Conservation (phyloP, 2,888 invertebrate species). For the Creontiades dilutus region DNA sequence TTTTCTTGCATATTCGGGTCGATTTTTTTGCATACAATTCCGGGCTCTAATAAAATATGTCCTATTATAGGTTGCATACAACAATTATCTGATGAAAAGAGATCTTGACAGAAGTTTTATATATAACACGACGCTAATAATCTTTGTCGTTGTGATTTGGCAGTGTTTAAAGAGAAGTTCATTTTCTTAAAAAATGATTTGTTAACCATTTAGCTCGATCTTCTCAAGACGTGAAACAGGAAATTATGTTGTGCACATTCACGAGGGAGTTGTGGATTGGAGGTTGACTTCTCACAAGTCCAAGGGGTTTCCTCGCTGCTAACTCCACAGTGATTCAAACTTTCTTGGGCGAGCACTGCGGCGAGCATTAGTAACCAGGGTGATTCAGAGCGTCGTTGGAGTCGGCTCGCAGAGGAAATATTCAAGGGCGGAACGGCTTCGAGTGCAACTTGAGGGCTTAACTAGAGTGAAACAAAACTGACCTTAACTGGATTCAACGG, state of each 20-base stretch:
- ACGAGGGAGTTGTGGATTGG: slow-evolving; percentile 21
- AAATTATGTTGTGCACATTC: slow-evolving; percentile 1
- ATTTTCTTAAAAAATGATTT: too few species aligned
- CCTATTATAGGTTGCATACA: too few species aligned
- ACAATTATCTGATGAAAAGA: too few species aligned
- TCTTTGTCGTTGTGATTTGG: too few species aligned
- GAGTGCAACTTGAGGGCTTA: slow-evolving; percentile 27
- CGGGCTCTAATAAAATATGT: too few species aligned
- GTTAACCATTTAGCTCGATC: too few species aligned
- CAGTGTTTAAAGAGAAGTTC: too few species aligned
- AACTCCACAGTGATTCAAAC: slow-evolving; percentile 30
- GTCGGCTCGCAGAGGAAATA: slow-evolving; percentile 17
- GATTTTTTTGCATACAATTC: too few species aligned
- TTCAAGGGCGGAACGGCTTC: slow-evolving; percentile 31
- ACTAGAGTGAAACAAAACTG: slow-evolving; percentile 39
- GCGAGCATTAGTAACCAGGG: not conserved
- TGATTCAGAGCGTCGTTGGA: slow-evolving; percentile 10
- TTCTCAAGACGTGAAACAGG: not conserved
- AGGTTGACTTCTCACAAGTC: slow-evolving; percentile 9
- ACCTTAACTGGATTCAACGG: slow-evolving; percentile 38
- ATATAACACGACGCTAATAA: too few species aligned
- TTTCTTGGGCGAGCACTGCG: slow-evolving; percentile 11
- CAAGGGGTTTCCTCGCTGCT: not conserved
- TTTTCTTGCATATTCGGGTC: too few species aligned
- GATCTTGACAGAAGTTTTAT: too few species aligned